Conservation (phyloP, 2,888 invertebrate species). For the Erannis defoliaria region DNA sequence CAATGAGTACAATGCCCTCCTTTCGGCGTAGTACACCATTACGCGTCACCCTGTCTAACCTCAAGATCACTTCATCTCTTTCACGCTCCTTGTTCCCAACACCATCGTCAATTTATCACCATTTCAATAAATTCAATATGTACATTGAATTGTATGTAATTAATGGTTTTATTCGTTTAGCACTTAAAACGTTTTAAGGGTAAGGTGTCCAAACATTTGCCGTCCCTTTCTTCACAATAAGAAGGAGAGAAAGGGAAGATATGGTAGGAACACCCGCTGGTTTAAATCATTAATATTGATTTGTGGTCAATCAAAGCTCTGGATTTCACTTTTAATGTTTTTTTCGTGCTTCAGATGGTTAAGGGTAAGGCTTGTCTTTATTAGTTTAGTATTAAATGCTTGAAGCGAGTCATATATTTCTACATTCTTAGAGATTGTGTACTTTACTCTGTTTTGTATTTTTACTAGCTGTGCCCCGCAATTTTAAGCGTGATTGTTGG, state of each 20-base stretch:
- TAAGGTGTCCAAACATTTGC: slow-evolving; percentile 82
- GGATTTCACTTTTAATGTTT: slow-evolving; percentile 84
- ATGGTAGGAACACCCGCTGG: slow-evolving; percentile 79
- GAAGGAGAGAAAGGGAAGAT: slow-evolving; percentile 60
- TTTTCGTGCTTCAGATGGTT: slow-evolving; percentile 63
- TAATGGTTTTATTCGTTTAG: slow-evolving; percentile 87
- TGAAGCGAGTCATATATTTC: not conserved
- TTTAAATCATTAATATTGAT: slow-evolving; percentile 86
- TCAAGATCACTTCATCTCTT: slow-evolving; percentile 50
- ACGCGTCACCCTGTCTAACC: not conserved
- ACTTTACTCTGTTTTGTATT: no score
- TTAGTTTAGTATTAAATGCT: slow-evolving; percentile 8
- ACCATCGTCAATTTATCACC: slow-evolving; percentile 80
- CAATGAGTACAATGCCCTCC: no score
- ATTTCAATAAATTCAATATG: slow-evolving; percentile 87
- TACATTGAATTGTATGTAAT: slow-evolving; percentile 86
- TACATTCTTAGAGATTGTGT: no score
- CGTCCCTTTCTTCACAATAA: slow-evolving; percentile 58
- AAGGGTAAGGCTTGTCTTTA: slow-evolving; percentile 63
- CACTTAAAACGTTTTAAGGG: slow-evolving; percentile 85
- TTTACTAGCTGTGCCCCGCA: no score
- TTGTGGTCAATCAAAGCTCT: slow-evolving; percentile 86
- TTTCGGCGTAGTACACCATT: no score
- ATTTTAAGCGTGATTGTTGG: no score
- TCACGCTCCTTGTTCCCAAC: slow-evolving; percentile 78